Evolutionary conservation across 2,113 vertebrate genomes (phyloP).

Genomic region (Boleophthalmus pectinirostris): DNA sequence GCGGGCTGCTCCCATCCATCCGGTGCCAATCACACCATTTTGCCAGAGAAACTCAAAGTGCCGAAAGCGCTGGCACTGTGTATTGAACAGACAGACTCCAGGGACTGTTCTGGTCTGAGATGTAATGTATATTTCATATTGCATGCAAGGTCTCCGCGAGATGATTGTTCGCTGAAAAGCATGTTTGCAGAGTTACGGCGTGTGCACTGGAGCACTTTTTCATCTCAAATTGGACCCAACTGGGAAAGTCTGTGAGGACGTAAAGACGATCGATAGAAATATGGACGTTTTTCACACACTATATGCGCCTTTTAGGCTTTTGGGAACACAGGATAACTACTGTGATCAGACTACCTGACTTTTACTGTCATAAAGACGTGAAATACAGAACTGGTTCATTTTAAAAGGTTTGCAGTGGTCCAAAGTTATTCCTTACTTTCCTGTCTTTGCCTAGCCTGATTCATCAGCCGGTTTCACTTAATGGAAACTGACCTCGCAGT

Average conservation of each 20-base stretch:
- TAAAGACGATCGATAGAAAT: background rate
- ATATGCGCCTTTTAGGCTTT: background rate
- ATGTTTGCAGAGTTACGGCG: background rate
- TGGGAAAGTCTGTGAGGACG: background rate
- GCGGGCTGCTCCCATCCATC: slow-evolving; percentile 57
- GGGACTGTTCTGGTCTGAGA: background rate
- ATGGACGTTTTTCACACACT: background rate
- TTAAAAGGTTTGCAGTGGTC: no score
- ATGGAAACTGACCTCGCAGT: no score
- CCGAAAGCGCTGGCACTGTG: slow-evolving; percentile 25
- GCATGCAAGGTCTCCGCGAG: background rate
- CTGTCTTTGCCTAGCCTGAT: no score
- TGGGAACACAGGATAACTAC: background rate
- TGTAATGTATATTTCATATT: slow-evolving; percentile 2
- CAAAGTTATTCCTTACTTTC: no score
- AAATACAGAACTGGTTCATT: no score
- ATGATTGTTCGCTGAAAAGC: background rate
- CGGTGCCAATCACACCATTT: slow-evolving; percentile 60
- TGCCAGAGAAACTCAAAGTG: slow-evolving; percentile 52
- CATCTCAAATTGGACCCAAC: slow-evolving; percentile 8
- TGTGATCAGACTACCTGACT: no score
- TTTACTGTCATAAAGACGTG: no score
- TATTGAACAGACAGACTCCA: slow-evolving; percentile 12
- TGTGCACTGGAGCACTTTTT: background rate
- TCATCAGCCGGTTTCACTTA: no score